These are phyloP conservation scores for Micropoecilia bifurca DNA, from an alignment of 2,797 vertebrate genomes.

Conservation along the genomic window DNA sequence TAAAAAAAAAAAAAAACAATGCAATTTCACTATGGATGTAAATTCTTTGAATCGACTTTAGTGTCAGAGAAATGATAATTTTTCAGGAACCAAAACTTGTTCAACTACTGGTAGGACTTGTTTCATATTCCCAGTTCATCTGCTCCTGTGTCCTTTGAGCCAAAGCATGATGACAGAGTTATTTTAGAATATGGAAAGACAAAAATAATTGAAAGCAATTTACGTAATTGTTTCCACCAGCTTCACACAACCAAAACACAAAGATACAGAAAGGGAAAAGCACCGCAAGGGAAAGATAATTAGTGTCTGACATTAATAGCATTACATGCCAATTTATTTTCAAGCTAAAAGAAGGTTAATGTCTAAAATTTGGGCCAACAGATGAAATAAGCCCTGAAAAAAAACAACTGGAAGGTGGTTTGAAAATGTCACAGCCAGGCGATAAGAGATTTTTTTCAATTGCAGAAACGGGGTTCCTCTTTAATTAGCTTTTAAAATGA, in stretches of 20 bases:
- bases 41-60: neutral
- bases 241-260: conserved; percentile 16
- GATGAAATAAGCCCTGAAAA: conserved; percentile 17
- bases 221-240: neutral
- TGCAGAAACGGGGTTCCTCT: neutral
- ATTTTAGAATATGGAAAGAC: neutral
- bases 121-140: neutral
- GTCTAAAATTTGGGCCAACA: conserved; percentile 12
- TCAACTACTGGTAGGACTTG: neutral
- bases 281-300: conserved; percentile 22
- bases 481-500: conserved; percentile 6
- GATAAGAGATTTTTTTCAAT: neutral
- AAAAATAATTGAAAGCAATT: neutral
- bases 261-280: conserved; percentile 12
- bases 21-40: neutral
- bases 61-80: neutral
- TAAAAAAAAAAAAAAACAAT: no score
- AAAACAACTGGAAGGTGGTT: neutral
- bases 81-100: neutral
- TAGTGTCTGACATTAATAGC: conserved; percentile 19
- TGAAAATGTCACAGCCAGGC: neutral
- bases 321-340: conserved; percentile 25
- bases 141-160: neutral
- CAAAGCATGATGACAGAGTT: no score
- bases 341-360: neutral